Base-by-base conservation (phyloP, 2,113 vertebrate species). In the Sterrhoptilus dennistouni region DNA sequence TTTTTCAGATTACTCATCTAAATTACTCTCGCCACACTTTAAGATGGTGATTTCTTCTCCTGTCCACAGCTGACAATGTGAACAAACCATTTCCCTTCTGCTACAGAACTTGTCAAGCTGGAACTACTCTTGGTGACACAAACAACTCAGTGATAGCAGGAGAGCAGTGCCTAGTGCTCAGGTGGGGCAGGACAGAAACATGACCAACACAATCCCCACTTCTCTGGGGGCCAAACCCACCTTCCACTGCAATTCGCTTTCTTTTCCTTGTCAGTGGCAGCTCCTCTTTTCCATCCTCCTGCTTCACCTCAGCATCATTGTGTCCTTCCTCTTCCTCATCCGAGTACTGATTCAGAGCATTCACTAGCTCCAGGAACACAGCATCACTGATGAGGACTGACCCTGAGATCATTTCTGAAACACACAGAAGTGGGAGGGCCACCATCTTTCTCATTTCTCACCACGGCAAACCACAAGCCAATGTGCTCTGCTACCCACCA, bases 331-430 rank as follows among this genome's bases (percentile, higher is more conserved):
- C 99, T 11, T 99, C 99, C 14, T 99, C 98, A 3, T 99, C 99
- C 0, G 99, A 99, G 86, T 99, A 99, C 69, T 99, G 99, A 89
- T 98, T 99, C 94, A 99, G 96, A 57, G 99, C 99, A 4, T 99
- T 99, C 77, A 99, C 99, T 28, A 99, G 97, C 98, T 99, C 99
- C 96, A 99, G 98, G 93, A 99, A 99, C 87, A 99, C 98, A 66
- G 99, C 98, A 25, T 99, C 99, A 5, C 98, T 99, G 96, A 99
- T 99, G 75, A 99, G 98, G 29, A 99, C 99, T 3, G 99, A 99
- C 42, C 99, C 99, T 81, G 98, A 96, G 81, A 98, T 98, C 97
- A 98, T 98, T 93, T 98, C 98, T 98, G 89, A 74, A 97, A 96
- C 75, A 91, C 27, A 94, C 63, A 76, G 40, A 65, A 35, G 25